Percentiles rank a stretch among this genome's conserved stretches.
These are phyloP conservation scores for Dioctria linearis DNA, from an alignment of 2,888 invertebrate genomes.

Conservation along the genomic window DNA sequence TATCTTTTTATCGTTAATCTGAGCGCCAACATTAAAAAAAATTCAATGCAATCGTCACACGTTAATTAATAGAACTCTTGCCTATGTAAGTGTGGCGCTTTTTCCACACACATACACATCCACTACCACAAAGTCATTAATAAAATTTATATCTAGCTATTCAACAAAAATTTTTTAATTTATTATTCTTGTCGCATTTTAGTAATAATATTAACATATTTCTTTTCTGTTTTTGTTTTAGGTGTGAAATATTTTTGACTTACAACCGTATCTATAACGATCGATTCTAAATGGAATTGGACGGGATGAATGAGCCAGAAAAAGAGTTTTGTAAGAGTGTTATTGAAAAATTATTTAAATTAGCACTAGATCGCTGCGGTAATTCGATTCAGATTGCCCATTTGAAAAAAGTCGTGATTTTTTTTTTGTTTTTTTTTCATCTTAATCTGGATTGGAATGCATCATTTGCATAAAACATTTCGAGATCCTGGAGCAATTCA, in stretches of 20 bases:
- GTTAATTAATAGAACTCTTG: slow-evolving; percentile 30
- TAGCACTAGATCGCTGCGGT: no score
- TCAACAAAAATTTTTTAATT: slow-evolving; percentile 3
- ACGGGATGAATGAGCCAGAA: neutral
- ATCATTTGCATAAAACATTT: slow-evolving; percentile 33
- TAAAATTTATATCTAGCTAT: slow-evolving; percentile 28
- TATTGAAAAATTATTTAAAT: slow-evolving; percentile 29
- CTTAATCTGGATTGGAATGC: no score
- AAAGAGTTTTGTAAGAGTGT: slow-evolving; percentile 7
- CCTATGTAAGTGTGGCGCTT: neutral
- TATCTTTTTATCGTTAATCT: slow-evolving; percentile 8
- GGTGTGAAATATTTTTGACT: slow-evolving; percentile 22
- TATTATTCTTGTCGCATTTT: slow-evolving; percentile 11
- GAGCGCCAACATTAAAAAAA: slow-evolving; percentile 11
- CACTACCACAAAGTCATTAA: neutral
- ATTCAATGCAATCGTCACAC: neutral
- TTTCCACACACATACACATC: neutral
- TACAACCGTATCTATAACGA: neutral
- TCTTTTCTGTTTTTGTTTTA: slow-evolving; percentile 19
- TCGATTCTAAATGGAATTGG: neutral
- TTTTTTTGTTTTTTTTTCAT: no score
- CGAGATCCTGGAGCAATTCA: slow-evolving; percentile 16
- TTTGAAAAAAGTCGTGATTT: no score
- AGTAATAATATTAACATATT: slow-evolving; percentile 23
- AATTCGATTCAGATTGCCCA: slow-evolving; percentile 6